Conservation (phyloP, 2,888 invertebrate species). For the Melanargia galathea region DNA sequence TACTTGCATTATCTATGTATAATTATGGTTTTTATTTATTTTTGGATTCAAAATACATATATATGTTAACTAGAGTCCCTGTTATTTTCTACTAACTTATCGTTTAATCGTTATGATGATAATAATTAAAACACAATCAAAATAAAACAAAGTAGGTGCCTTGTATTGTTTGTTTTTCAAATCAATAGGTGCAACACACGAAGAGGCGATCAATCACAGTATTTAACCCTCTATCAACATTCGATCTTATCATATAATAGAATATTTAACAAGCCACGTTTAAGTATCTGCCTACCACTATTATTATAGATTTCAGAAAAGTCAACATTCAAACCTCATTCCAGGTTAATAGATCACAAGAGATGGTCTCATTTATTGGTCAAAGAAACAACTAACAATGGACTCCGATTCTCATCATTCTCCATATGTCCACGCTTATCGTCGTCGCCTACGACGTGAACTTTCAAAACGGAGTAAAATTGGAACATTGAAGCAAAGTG, state of each 20-base stretch:
- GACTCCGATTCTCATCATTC: conserved; percentile 39
- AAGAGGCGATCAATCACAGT: conserved; percentile 63
- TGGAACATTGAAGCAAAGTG: conserved; percentile 57
- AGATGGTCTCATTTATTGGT: conserved; percentile 20
- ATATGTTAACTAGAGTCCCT: too few relatives aligned
- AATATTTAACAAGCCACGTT: conserved; percentile 67
- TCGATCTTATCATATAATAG: conserved; percentile 69
- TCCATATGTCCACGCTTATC: conserved; percentile 41
- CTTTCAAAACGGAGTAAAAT: conserved; percentile 45
- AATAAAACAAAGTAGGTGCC: too few relatives aligned
- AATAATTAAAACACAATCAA: background rate
- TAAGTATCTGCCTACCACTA: conserved; percentile 41
- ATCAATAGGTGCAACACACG: conserved; percentile 43
- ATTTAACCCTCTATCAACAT: conserved; percentile 62
- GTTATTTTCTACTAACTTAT: too few relatives aligned
- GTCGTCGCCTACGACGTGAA: conserved; percentile 46
- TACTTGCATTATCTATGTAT: too few relatives aligned
- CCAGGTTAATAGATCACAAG: conserved; percentile 15
- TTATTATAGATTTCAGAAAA: conserved; percentile 26
- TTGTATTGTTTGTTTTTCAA: conserved; percentile 37
- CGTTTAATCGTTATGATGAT: background rate
- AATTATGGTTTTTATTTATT: too few relatives aligned
- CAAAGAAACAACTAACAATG: conserved; percentile 30
- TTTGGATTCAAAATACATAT: too few relatives aligned
- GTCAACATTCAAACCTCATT: conserved; percentile 27